phyloP scores from a whole-genome alignment of 1,140 invertebrate species.

The Archivesica marissinica region DNA sequence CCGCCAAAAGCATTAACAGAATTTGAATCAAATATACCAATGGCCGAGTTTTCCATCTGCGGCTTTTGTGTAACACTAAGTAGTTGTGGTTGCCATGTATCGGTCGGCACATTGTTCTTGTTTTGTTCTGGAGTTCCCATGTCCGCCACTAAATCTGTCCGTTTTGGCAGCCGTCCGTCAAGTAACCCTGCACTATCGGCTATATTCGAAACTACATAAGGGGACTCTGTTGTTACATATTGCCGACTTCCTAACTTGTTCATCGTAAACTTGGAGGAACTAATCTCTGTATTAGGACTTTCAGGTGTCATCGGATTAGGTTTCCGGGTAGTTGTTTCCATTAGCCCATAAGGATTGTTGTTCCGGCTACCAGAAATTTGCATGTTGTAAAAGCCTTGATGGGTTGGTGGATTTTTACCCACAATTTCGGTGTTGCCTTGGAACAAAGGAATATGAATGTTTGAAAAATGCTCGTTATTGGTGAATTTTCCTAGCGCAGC shows the following conservation, averaged over 20 bases:
- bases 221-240: not conserved
- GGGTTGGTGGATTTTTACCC: not conserved
- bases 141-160: too few relatives aligned
- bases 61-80: constrained; percentile 7
- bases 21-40: not conserved
- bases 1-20: not conserved
- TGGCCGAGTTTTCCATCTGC: not conserved
- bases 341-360: not conserved
- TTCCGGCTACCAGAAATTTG: constrained; percentile 20
- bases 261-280: not conserved
- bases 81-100: not conserved
- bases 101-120: not conserved
- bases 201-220: not conserved
- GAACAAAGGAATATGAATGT: not conserved
- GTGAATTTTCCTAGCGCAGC: not conserved
- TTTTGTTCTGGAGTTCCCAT: constrained; percentile 3
- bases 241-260: constrained; percentile 13
- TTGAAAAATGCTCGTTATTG: not conserved
- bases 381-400: not conserved
- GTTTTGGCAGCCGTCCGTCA: not conserved
- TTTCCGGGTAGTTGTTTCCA: not conserved
- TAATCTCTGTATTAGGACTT: not conserved
- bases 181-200: not conserved
- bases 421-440: not conserved
- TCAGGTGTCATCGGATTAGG: not conserved